These are phyloP conservation scores for Cacoxenus indagator DNA, from an alignment of 2,888 invertebrate genomes.

Conservation along the genomic window DNA sequence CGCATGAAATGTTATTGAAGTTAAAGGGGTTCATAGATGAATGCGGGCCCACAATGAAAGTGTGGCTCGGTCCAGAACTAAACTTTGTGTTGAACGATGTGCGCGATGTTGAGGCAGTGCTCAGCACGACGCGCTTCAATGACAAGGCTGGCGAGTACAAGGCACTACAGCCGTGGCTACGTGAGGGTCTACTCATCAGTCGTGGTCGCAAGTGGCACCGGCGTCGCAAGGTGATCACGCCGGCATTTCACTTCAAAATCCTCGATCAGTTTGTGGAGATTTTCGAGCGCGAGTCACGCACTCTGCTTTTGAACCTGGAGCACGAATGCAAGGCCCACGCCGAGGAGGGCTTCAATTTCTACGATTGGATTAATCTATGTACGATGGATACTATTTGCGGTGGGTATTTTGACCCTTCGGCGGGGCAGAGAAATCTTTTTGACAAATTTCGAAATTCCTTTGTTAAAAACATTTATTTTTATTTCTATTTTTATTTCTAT, in stretches of 20 bases:
- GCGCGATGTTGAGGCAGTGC: slow-evolving; percentile 59
- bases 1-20: slow-evolving; percentile 63
- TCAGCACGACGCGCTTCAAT: slow-evolving; percentile 66
- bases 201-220: slow-evolving; percentile 69
- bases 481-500: background rate
- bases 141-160: slow-evolving; percentile 74
- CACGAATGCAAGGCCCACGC: slow-evolving; percentile 72
- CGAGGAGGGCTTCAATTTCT: slow-evolving; percentile 74
- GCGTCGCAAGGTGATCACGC: slow-evolving; percentile 80
- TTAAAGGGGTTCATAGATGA: slow-evolving; percentile 65
- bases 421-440: too few species aligned
- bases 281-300: slow-evolving; percentile 76
- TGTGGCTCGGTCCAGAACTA: slow-evolving; percentile 67
- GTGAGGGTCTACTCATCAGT: slow-evolving; percentile 74
- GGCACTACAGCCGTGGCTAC: slow-evolving; percentile 72
- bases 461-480: background rate
- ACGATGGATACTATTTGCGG: slow-evolving; percentile 77
- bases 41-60: slow-evolving; percentile 52
- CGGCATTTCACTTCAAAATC: slow-evolving; percentile 85
- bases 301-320: slow-evolving; percentile 74
- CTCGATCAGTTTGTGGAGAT: slow-evolving; percentile 80
- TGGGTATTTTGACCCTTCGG: slow-evolving; percentile 60
- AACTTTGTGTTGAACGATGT: slow-evolving; percentile 59
- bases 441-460: too few species aligned
- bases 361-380: slow-evolving; percentile 75